Evolutionary conservation across 1,140 invertebrate genomes (phyloP).

Genomic region (Scaptomyza hsui): DNA sequence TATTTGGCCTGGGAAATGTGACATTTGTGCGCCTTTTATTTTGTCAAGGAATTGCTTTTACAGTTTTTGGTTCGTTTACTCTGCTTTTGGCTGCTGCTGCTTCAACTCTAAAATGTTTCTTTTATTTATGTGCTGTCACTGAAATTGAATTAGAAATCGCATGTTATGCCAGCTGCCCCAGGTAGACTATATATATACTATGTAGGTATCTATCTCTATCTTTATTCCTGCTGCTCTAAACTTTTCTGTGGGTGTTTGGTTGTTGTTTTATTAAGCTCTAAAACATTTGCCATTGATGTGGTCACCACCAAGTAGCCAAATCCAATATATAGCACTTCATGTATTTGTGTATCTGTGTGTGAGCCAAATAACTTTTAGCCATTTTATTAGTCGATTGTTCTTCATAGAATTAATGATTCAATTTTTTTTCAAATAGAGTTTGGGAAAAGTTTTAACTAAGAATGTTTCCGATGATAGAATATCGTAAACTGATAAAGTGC

Average conservation of each 20-base stretch:
- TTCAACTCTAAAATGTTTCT: constrained; percentile 67
- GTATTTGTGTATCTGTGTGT: neutral
- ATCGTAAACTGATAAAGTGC: no score
- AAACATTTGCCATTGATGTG: constrained; percentile 33
- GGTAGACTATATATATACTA: constrained; percentile 3
- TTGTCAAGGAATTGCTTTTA: constrained; percentile 77
- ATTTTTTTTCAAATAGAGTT: neutral
- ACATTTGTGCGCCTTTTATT: constrained; percentile 73
- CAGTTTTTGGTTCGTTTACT: constrained; percentile 61
- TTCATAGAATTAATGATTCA: neutral
- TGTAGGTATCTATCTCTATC: neutral
- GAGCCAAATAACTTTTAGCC: constrained; percentile 1
- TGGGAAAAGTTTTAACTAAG: neutral
- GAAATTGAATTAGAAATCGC: constrained; percentile 79
- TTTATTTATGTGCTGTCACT: constrained; percentile 79
- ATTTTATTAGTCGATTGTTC: constrained; percentile 9
- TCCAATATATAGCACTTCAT: constrained; percentile 1
- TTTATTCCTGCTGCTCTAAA: neutral
- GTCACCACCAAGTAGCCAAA: constrained; percentile 5
- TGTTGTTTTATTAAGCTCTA: constrained; percentile 34
- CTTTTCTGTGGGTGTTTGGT: neutral
- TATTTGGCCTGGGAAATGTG: constrained; percentile 72
- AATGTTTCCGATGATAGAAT: no score
- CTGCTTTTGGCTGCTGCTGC: constrained; percentile 42
- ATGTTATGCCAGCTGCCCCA: constrained; percentile 57